Evolutionary conservation across 1,140 invertebrate species (phyloP).

Genomic region (Pseudobourletiella spinata): DNA sequence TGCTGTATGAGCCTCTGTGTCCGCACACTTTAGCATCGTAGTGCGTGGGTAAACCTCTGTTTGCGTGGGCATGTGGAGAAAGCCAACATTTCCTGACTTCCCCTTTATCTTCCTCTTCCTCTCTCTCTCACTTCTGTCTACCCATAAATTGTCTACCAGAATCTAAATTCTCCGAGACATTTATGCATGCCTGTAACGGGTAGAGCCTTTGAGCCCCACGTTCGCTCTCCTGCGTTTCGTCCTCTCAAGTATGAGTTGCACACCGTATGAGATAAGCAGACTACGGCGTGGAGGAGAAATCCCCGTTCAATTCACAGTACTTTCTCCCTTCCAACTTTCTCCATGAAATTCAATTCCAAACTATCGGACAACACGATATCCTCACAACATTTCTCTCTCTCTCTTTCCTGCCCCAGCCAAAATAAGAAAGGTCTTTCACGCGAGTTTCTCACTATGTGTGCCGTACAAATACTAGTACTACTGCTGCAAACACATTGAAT

Average conservation of each 20-base stretch:
- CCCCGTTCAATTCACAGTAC: background rate
- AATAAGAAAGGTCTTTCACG: background rate
- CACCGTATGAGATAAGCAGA: background rate
- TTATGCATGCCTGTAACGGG: slow-evolving; percentile 17
- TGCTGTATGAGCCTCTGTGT: too few relatives aligned
- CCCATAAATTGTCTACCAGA: slow-evolving; percentile 11
- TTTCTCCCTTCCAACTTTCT: slow-evolving; percentile 13
- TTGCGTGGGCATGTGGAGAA: too few relatives aligned
- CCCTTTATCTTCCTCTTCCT: too few relatives aligned
- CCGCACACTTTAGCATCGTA: too few relatives aligned
- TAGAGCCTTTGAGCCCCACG: slow-evolving; percentile 10
- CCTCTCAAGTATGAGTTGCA: slow-evolving; percentile 6
- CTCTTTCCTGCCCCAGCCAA: background rate
- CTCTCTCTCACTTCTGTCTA: background rate
- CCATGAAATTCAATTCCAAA: slow-evolving; percentile 29
- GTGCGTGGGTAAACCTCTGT: too few relatives aligned
- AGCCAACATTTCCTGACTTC: too few relatives aligned
- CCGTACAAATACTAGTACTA: background rate
- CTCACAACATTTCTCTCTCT: background rate
- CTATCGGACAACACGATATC: slow-evolving; percentile 23
- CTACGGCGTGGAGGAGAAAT: background rate
- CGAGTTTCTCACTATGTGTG: background rate
- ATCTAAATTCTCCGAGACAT: slow-evolving; percentile 11
- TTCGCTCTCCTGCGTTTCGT: background rate
- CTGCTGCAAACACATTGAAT: too few relatives aligned